Evolutionary conservation across 2,888 invertebrate species (phyloP), one percentile per base, ranked within the genome.

Genomic region (Macrophya annulata): DNA sequence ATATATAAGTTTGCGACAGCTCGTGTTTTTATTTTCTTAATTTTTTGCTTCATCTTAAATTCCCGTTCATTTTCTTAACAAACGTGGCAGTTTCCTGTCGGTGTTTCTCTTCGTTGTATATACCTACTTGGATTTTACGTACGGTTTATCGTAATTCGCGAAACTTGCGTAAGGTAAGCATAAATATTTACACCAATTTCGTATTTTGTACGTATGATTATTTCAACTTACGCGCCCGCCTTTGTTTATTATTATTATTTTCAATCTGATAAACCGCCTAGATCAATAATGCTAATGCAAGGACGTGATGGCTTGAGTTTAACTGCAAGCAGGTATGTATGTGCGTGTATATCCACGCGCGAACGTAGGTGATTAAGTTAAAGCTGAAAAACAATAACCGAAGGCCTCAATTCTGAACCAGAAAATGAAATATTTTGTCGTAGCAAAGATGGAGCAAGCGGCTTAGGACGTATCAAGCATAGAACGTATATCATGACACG

Each of bases 91-190:
- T 55, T 77, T n/a, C 31, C 17, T 48, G 31, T 10, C n/a, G 15
- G 17, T 48, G 51, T 15, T 17, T 77, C 31, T 51, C 77, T 8
- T 48, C n/a, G 51, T 48, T 55, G 1, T 71, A 48, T 17, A 15
- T 37, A 68, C 25, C 25, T 62, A 25, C 37, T 31, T 55, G 77
- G 37, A 37, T 37, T 55, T 77, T 77, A 77, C 17, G 17, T 77
- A 77, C 45, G 51, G 17, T 51, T 55, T 37, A 37, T 25, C 4
- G 21, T 21, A n/a, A 55, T 55, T 37, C 77, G 77, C 37, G 51
- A 37, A 31, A 77, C 77, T 55, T 37, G 31, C 31, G 68, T 37
- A 15, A 55, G 77, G 77, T 77, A 55, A 77, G 77, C 77, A 77
- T 77, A 37, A n/a, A 48, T 77, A 48, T 77, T 77, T 55, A 77